Conservation (phyloP, 2,888 invertebrate species). For the Drosophila picticornis region DNA sequence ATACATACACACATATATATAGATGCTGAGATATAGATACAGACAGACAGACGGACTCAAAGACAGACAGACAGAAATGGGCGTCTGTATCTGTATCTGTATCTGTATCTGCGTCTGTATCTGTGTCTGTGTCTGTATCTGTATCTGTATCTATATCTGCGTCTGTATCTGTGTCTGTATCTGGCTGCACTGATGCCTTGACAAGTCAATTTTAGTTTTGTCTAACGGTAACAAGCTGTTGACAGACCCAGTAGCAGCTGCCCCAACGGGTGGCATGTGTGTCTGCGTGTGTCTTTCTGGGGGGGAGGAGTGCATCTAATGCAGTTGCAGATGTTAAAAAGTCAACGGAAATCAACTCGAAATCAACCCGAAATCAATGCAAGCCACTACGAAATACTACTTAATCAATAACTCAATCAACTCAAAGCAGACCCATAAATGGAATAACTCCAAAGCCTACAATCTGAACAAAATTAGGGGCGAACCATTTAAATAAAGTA, state of each 20-base stretch:
- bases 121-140: constrained; percentile 32
- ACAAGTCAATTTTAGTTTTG: constrained; percentile 62
- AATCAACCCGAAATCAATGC: constrained; percentile 17
- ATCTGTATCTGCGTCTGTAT: constrained; percentile 21
- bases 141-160: constrained; percentile 20
- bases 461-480: neutral
- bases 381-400: constrained; percentile 26
- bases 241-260: constrained; percentile 34
- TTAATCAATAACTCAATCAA: constrained; percentile 36
- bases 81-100: constrained; percentile 32
- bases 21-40: neutral
- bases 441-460: neutral
- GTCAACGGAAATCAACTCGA: constrained; percentile 12
- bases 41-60: neutral
- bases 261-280: neutral
- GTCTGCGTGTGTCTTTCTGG: neutral
- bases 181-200: constrained; percentile 54
- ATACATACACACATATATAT: constrained; percentile 6
- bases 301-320: neutral
- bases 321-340: constrained; percentile 36
- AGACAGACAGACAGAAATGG: constrained; percentile 40
- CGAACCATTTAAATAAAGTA: neutral
- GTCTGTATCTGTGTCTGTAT: constrained; percentile 25
- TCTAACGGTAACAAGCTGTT: constrained; percentile 64
- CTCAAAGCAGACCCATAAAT: neutral